phyloP scores from a whole-genome alignment of 2,113 vertebrate genomes.

The Tringa solitaria region DNA sequence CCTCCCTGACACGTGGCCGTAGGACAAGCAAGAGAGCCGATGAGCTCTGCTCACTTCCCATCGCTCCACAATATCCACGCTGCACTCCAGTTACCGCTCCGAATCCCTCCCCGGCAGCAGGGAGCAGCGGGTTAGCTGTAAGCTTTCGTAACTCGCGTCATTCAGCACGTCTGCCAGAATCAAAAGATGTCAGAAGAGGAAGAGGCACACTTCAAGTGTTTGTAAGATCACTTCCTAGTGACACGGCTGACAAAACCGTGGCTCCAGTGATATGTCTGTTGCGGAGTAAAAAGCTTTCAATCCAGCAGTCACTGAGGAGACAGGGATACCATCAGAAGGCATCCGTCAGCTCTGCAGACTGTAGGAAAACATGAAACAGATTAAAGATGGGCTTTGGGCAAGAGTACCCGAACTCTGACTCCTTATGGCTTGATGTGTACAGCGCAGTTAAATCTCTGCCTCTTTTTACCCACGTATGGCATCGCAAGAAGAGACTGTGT shows the following conservation, averaged over 20 bases:
- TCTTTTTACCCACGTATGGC: rapidly evolving
- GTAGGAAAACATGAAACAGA: not conserved
- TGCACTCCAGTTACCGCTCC: not conserved
- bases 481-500: not conserved
- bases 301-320: not conserved
- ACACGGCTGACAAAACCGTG: not conserved
- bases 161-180: rapidly evolving
- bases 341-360: not conserved
- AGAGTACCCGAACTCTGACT: not conserved
- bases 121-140: not conserved
- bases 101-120: not conserved
- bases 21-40: not conserved
- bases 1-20: not conserved
- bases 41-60: not conserved
- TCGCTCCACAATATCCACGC: not conserved
- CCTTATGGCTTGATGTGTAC: not conserved
- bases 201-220: not conserved
- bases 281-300: not conserved
- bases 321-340: not conserved
- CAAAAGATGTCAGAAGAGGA: not conserved
- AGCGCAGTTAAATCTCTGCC: not conserved
- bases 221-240: not conserved
- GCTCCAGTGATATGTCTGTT: not conserved
- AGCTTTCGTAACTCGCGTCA: not conserved
- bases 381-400: not conserved